Evolutionary conservation across 2,113 vertebrate species (phyloP).

Genomic region (Siniperca chuatsi): DNA sequence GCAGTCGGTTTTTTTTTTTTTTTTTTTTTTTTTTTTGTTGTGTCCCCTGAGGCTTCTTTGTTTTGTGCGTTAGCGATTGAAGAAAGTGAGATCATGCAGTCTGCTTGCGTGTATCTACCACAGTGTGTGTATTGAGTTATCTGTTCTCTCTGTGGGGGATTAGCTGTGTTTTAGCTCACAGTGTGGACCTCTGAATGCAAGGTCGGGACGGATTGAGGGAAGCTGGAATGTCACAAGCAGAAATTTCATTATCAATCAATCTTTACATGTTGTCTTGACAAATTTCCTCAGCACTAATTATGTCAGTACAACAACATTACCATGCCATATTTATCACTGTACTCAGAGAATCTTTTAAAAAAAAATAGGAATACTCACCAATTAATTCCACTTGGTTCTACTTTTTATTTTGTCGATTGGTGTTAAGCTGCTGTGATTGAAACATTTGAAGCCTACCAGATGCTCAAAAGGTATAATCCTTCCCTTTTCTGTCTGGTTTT

Average conservation of each 20-base stretch:
- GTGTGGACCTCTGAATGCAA: background rate
- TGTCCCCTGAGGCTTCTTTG: background rate
- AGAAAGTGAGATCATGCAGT: background rate
- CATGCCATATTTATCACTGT: too few relatives aligned
- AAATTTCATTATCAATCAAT: background rate
- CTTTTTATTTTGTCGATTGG: background rate
- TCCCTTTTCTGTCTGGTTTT: background rate
- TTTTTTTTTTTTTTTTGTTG: background rate
- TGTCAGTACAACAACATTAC: background rate
- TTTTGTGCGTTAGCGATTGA: background rate
- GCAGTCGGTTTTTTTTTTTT: background rate
- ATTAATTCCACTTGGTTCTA: background rate
- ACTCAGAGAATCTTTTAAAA: background rate
- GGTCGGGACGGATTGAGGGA: background rate
- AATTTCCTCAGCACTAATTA: background rate
- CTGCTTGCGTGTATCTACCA: background rate
- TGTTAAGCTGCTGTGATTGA: background rate
- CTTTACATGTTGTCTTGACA: background rate
- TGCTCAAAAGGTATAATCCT: background rate
- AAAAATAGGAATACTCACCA: too few relatives aligned
- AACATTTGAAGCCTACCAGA: background rate
- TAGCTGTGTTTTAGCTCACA: background rate
- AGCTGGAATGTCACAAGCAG: slow-evolving; percentile 39
- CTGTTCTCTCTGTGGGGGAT: background rate
- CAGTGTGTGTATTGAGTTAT: background rate